A percentile compares a stretch with the other conserved stretches of the same genome.
These are phyloP conservation scores for Phyllotreta striolata DNA, from an alignment of 2,888 invertebrate genomes.

Conservation along the genomic window DNA sequence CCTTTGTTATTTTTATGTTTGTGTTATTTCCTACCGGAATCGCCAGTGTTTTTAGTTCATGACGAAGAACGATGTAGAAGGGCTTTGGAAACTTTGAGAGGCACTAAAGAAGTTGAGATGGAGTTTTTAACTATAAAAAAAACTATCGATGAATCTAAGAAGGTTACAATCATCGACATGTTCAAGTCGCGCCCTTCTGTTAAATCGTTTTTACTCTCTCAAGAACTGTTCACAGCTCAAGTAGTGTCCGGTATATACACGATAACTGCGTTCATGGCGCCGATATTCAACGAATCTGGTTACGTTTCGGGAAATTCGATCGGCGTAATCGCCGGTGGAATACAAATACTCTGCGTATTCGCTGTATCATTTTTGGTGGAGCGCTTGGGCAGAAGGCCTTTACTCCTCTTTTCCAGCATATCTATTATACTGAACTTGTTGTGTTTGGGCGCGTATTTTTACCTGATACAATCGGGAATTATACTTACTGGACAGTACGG, in stretches of 20 bases:
- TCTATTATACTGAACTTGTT: slow-evolving; percentile 71
- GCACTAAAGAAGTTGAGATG: slow-evolving; percentile 25
- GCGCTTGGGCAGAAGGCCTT: slow-evolving; percentile 72
- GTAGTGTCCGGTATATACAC: slow-evolving; percentile 81
- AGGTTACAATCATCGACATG: slow-evolving; percentile 18
- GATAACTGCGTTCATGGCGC: slow-evolving; percentile 76
- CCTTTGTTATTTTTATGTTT: slow-evolving; percentile 32
- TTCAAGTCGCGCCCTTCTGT: slow-evolving; percentile 19
- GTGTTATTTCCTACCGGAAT: slow-evolving; percentile 38
- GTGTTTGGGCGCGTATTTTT: slow-evolving; percentile 67
- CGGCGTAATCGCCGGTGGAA: slow-evolving; percentile 77
- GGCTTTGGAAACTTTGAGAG: slow-evolving; percentile 53
- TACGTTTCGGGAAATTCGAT: slow-evolving; percentile 68
- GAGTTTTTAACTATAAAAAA: slow-evolving; percentile 36
- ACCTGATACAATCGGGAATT: slow-evolving; percentile 60
- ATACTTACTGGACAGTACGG: slow-evolving; percentile 57
- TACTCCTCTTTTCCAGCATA: slow-evolving; percentile 73
- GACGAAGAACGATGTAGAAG: slow-evolving; percentile 68
- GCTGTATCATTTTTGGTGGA: slow-evolving; percentile 78
- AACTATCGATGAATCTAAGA: slow-evolving; percentile 7
- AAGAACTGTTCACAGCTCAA: slow-evolving; percentile 65
- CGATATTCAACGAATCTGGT: slow-evolving; percentile 74
- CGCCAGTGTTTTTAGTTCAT: slow-evolving; percentile 40
- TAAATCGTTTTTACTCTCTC: slow-evolving; percentile 63
- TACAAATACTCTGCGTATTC: slow-evolving; percentile 74